These are phyloP conservation scores for Yponomeuta evonymella DNA, from an alignment of 2,888 invertebrate genomes.

Conservation along the genomic window DNA sequence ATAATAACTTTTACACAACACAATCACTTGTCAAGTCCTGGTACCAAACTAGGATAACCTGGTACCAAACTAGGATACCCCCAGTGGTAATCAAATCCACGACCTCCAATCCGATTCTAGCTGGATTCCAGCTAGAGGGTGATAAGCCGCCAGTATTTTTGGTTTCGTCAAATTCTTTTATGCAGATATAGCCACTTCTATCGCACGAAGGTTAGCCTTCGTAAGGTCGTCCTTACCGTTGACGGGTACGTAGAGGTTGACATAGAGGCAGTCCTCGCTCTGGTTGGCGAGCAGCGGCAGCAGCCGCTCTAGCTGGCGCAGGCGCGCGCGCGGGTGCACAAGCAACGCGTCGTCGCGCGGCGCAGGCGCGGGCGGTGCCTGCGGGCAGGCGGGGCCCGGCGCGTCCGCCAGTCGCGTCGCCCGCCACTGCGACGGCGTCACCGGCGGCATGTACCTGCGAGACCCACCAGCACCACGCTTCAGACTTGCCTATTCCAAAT, in stretches of 20 bases:
- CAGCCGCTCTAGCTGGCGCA: constrained; percentile 89
- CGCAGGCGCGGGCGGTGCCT: constrained; percentile 75
- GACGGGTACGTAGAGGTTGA: constrained; percentile 96
- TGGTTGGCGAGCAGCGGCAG: constrained; percentile 91
- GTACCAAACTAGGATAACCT: too few species aligned
- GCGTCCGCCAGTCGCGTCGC: constrained; percentile 87
- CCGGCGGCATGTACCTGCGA: constrained; percentile 93
- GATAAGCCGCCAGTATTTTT: too few species aligned
- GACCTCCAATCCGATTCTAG: too few species aligned
- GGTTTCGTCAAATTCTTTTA: too few species aligned
- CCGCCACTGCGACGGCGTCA: constrained; percentile 92
- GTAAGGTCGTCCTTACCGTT: constrained; percentile 42
- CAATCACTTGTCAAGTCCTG: too few species aligned
- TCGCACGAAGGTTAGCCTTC: too few species aligned
- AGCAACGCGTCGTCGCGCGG: constrained; percentile 79
- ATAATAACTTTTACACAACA: too few species aligned
- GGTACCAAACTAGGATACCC: too few species aligned
- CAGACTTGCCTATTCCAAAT: too few species aligned
- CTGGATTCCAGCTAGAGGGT: too few species aligned
- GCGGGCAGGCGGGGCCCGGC: constrained; percentile 92
- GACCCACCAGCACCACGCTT: not conserved
- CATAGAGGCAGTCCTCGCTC: constrained; percentile 98
- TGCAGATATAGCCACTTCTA: too few species aligned
- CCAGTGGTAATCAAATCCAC: too few species aligned
- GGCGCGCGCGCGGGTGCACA: constrained; percentile 87